Conservation (phyloP, 2,797 vertebrate species). For the Scolopax bukidnonensis region DNA sequence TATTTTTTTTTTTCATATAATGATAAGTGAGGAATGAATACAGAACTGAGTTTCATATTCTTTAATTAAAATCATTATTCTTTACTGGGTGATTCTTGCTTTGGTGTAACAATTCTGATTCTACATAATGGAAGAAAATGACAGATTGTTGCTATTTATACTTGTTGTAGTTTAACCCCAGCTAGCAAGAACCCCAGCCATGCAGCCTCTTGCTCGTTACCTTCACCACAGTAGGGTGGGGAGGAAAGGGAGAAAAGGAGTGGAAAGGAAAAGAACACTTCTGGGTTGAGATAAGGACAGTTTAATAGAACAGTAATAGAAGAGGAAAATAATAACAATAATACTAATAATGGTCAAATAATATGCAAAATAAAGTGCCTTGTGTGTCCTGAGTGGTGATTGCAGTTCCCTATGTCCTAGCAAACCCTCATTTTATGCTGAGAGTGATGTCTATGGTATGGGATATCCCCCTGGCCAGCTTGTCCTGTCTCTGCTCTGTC, state of each 20-base stretch:
- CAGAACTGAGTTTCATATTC: background rate
- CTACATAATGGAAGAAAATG: background rate
- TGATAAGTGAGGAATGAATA: background rate
- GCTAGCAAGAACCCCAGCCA: background rate
- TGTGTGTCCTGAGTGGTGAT: background rate
- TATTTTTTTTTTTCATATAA: background rate
- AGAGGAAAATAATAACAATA: background rate
- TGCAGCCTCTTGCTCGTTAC: background rate
- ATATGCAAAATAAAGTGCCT: background rate
- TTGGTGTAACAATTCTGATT: background rate
- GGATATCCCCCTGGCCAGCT: background rate
- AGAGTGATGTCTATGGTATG: background rate
- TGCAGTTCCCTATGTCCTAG: background rate
- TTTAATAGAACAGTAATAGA: background rate
- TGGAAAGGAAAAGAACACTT: background rate
- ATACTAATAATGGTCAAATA: background rate
- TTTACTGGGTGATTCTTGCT: background rate
- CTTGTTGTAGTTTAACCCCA: background rate
- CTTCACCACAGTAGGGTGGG: background rate
- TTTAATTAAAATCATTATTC: conserved; percentile 44
- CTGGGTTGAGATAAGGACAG: background rate
- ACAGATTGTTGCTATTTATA: background rate
- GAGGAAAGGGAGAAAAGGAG: background rate
- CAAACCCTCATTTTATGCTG: background rate
- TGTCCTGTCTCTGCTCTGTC: background rate